Evolutionary conservation across 2,888 invertebrate species (phyloP), one percentile per base, ranked within the genome.

Genomic region (Leptopilina syphax): DNA sequence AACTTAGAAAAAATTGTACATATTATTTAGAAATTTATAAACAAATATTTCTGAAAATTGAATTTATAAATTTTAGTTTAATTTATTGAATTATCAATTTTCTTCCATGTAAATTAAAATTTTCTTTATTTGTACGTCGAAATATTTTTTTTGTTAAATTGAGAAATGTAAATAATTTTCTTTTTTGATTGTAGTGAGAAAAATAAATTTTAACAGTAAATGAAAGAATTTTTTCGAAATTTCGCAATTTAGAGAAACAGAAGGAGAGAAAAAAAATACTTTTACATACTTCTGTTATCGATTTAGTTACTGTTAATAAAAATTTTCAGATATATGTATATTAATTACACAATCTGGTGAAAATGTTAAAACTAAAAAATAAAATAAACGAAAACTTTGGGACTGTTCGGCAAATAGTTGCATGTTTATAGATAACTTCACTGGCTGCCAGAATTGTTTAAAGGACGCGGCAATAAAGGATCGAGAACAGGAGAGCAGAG

Each of bases 381-480:
- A 44, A 9, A 70, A 10, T 44, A 70, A 13, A 70, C 9, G 10
- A 24, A 34, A 66, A 77, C 65, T 77, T 66, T 77, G 54, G 65
- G 65, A 77, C 83, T 81, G 82, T 82, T 82, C 82, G 83, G 81
- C 81, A 81, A 50, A 77, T 76, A 57, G 78, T 82, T 83, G 82
- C 87, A 86, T 87, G 87, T 65, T 50, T 50, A 87, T 85, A 85
- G 86, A 87, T 87, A 87, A 87, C 86, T 88, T 88, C 87, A 88
- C 90, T 90, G 90, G 90, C 89, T 90, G 88, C 87, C 87, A 87
- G 87, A 86, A 87, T 90, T 86, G 86, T 87, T 87, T 80, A 81
- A 34, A 80, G 84, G 79, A 82, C 80, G 84, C 81, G 85, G 84
- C 84, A 82, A 18, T 83, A 82, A 83, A 81, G 82, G 80, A 81